Conservation (phyloP, 2,797 vertebrate genomes). For the Apogon hyalosoma region DNA sequence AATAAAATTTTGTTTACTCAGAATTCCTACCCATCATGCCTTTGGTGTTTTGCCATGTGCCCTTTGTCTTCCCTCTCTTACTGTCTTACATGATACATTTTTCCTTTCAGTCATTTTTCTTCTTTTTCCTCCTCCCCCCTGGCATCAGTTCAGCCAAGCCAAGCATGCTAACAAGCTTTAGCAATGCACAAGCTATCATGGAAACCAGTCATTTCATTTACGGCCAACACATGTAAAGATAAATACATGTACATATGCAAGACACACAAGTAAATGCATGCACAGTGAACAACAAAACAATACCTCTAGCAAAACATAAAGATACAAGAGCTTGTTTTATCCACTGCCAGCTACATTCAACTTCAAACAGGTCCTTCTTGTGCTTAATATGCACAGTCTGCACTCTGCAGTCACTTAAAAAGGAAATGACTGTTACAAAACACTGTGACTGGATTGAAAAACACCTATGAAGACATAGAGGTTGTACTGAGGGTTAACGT, state of each 20-base stretch:
- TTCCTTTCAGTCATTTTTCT: neutral
- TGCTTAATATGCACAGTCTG: conserved; percentile 65
- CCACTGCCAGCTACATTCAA: conserved; percentile 68
- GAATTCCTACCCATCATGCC: conserved; percentile 28
- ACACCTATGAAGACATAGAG: conserved; percentile 54
- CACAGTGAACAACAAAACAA: conserved; percentile 52
- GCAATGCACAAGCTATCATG: conserved; percentile 64
- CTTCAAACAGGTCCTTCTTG: conserved; percentile 65
- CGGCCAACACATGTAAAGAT: conserved; percentile 28
- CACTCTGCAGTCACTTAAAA: conserved; percentile 55
- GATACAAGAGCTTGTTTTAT: conserved; percentile 63
- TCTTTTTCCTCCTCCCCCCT: conserved; percentile 33
- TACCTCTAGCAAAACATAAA: conserved; percentile 61
- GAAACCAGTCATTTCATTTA: conserved; percentile 72
- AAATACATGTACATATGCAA: conserved; percentile 16
- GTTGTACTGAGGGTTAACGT: conserved; percentile 57
- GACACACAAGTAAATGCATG: conserved; percentile 19
- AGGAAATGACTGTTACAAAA: conserved; percentile 61
- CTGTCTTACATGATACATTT: neutral
- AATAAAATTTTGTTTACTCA: conserved; percentile 19
- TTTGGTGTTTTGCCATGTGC: conserved; percentile 23
- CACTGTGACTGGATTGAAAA: conserved; percentile 58
- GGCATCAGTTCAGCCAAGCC: conserved; percentile 53
- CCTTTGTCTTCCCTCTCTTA: neutral
- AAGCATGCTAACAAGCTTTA: conserved; percentile 67